Conservation (phyloP, 2,888 invertebrate species). For the Erebia aethiops region DNA sequence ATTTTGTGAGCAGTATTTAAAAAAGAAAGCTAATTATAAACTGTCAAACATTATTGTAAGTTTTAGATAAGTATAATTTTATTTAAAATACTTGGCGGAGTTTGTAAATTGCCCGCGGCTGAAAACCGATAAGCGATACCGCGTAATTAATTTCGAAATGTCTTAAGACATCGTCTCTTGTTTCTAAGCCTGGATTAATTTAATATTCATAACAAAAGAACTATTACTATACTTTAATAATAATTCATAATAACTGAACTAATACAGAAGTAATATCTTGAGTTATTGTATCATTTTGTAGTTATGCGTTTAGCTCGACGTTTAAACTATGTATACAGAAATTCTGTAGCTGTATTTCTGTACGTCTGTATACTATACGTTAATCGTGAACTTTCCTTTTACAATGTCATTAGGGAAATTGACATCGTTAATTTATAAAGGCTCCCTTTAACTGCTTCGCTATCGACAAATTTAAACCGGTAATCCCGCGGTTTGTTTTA, state of each 20-base stretch:
- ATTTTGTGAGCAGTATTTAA: not conserved
- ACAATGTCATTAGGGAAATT: conserved; percentile 82
- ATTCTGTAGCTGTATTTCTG: conserved; percentile 40
- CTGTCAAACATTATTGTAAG: conserved; percentile 47
- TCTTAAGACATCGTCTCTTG: conserved; percentile 36
- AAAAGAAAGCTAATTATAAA: conserved; percentile 26
- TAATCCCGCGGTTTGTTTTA: conserved; percentile 80
- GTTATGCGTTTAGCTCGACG: too few species aligned
- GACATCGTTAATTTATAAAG: conserved; percentile 78
- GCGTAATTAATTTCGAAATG: conserved; percentile 72
- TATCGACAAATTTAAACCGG: conserved; percentile 78
- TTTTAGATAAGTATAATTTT: conserved; percentile 45
- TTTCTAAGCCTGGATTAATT: not conserved
- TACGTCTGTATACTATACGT: conserved; percentile 51
- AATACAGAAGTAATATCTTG: too few species aligned
- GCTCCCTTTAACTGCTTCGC: conserved; percentile 69
- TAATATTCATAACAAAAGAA: too few species aligned
- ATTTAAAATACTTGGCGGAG: conserved; percentile 41
- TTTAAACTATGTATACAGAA: not conserved
- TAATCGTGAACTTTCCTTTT: conserved; percentile 79
- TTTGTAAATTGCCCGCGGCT: conserved; percentile 53
- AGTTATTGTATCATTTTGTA: too few species aligned
- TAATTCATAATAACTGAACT: too few species aligned
- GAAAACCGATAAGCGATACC: conserved; percentile 65
- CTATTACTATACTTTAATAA: too few species aligned